Base-by-base conservation (phyloP, 2,797 vertebrate genomes). In the Sorex maritimensis region DNA sequence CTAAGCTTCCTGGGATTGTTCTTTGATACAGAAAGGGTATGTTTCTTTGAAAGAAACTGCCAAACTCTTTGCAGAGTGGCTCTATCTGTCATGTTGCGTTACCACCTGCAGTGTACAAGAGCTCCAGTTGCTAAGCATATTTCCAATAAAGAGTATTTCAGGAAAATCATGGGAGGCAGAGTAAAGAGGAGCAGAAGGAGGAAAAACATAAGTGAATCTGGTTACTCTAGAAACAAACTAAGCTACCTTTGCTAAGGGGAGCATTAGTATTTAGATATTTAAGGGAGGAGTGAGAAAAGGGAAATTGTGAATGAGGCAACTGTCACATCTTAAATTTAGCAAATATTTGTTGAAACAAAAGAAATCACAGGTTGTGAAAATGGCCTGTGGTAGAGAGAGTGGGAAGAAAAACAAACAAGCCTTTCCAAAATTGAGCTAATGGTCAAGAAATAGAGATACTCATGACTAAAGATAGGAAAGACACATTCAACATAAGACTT, bases 291-390 rank as follows among this genome's bases (percentile, higher is more conserved):
- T 38, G 77, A 89, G 13, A 72, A 72, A 15, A 11, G 23, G 24
- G 77, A 71, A 67, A 72, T 61, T 94, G 65, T 69, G 69, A 72
- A 74, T 83, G 55, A 93, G 55, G 65, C 69, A 93, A 78, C 86
- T 92, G 82, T 71, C 63, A 80, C 85, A 5, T 75, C 94, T 30
- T 82, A 79, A 93, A 81, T 77, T 13, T 44, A 81, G 24, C 26
- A 23, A 80, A 24, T 82, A 44, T 71, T 75, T 88, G 80, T n/a
- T 55, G 38, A 83, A 90, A 67, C 21, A 72, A 78, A 88, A 92
- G n/a, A 19, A 94, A 86, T 78, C 67, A 15, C 2, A 72, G 73
- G 68, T 30, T 91, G 28, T 93, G 82, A 96, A 96, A 95, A 92
- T 61, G 93, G 77, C 65, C 87, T 84, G 61, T 90, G 93, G 88